Base-by-base conservation (phyloP, 2,888 invertebrate species). In the Ashinkailepas kermadecensis region DNA sequence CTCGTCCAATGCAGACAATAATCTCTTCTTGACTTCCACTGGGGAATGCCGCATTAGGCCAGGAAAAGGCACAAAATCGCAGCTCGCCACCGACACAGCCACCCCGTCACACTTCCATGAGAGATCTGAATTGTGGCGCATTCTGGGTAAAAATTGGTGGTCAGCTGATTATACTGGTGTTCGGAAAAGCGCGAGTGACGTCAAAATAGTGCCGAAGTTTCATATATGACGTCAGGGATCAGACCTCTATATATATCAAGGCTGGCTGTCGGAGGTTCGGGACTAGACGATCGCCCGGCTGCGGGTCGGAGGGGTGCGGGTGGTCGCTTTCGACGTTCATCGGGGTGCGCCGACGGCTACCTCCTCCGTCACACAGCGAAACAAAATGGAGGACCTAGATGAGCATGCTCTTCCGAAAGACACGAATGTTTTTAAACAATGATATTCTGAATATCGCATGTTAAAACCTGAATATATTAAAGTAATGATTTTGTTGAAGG, bases 1-100 rank as follows among this genome's bases (percentile, higher is more conserved):
- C 80, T 80, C 67, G 78, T 83, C 83, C 57, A 83, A 39, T 80
- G 81, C 83, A 79, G 58, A 59, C 57, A 83, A 81, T 78, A 83
- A 78, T 81, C 79, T 82, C 67, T 82, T 57, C 58, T 58, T 79
- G 25, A 79, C 58, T 79, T 79, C 79, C 79, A 79, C 79, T 79
- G 79, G 79, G 58, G 79, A 79, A 58, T 59, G 58, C 79, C 58
- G 79, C 79, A 79, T 79, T 79, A 79, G 79, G 79, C 79, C 79
- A 74, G 56, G 18, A 74, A 74, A 74, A 74, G 74, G 74, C 74
- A 74, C 74, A 74, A 74, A 74, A 74, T 74, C 54, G 74, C 74
- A 74, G 74, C 74, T 74, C 74, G 21, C 74, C 74, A 74, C 74
- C 74, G 74, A 74, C 74, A 56, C 74, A 74, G 74, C 74, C 74